Base-by-base conservation (phyloP, 2,888 invertebrate species). In the Orchesella flavescens region DNA sequence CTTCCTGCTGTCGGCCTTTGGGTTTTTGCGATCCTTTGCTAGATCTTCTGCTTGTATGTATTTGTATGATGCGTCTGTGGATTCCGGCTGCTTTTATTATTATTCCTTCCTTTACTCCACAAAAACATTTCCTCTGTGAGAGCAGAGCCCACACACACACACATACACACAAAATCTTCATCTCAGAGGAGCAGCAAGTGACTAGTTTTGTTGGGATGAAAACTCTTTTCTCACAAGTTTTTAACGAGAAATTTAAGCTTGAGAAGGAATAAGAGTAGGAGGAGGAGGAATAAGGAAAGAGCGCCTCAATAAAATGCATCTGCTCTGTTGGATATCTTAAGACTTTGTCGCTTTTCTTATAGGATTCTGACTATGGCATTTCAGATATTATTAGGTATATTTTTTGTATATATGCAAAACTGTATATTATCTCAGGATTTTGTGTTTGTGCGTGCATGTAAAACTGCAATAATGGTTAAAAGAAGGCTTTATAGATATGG, bases 261-360 rank as follows among this genome's bases (percentile, higher is more conserved):
- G 24, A 44, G 46, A 74, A 74, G 21, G 74, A 71, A 79, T 63
- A 57, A 44, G 46, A 66, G 69, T 57, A 83, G 71, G 72, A 17
- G 44, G 59, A 59, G 57, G 55, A 63, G 53, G 61, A 59, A 74
- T 61, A 63, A 76, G 69, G 83, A 66, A 80, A 63, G 76, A n/a
- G 66, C 53, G 73, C 73, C 79, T 79, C 86, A 86, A 86, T 86
- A 86, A 86, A 86, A 84, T 86, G 79, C 86, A 86, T 86, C 86
- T 86, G 86, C 82, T 84, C 71, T 34, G 72, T 63, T 59, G 73
- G 75, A 65, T 59, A 23, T 66, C 80, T 68, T 46, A 66, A 57
- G 34, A 73, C 74, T 80, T 68, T 74, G 61, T 80, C 55, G 55
- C 23, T 13, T 46, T 61, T 57, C 15, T 1, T 73, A 65, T 43